phyloP scores from a whole-genome alignment of 2,797 vertebrate species.

The Acrossocheilus wenchowensis region DNA sequence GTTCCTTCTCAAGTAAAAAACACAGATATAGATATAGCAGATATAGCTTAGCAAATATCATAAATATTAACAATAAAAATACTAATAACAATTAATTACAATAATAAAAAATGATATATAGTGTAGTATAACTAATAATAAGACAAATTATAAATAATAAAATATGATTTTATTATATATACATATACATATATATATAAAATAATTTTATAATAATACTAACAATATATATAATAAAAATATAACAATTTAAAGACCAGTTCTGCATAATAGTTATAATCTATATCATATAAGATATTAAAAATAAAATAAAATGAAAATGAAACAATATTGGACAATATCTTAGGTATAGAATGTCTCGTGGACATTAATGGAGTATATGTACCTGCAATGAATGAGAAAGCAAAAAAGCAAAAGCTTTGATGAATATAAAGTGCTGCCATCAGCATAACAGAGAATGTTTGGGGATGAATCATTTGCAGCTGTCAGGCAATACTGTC shows the following conservation, averaged over 20 bases:
- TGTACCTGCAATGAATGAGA: background rate
- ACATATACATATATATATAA: too few relatives aligned
- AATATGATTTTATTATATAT: background rate
- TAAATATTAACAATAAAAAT: background rate
- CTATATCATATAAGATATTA: background rate
- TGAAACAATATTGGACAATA: background rate
- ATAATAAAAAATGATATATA: background rate
- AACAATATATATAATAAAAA: background rate
- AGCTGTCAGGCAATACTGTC: constrained; percentile 27
- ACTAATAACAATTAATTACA: background rate
- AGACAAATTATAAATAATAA: too few relatives aligned
- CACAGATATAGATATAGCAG: background rate
- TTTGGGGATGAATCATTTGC: constrained; percentile 33
- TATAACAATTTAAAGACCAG: background rate
- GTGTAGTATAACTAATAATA: background rate
- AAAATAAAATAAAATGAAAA: background rate
- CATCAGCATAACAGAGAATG: constrained; percentile 1
- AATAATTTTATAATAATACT: background rate
- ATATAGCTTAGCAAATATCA: background rate
- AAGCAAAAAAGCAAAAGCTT: background rate
- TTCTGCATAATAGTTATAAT: background rate
- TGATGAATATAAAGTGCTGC: constrained; percentile 24
- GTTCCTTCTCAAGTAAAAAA: background rate
- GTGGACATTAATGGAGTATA: background rate
- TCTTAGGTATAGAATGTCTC: background rate